Evolutionary conservation across 1,140 invertebrate genomes (phyloP).

Genomic region (Musca domestica): DNA sequence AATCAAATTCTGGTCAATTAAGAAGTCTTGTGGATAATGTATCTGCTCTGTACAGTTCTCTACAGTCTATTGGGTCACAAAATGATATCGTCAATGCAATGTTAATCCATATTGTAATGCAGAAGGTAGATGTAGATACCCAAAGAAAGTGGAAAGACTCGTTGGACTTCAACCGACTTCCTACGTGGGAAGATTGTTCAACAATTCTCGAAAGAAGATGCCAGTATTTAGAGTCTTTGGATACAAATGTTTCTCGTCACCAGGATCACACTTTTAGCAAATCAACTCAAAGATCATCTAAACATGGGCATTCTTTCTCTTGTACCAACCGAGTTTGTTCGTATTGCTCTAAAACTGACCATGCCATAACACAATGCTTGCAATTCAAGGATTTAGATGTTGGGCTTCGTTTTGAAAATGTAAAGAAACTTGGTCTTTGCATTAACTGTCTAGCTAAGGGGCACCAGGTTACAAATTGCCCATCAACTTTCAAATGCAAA

Average conservation of each 20-base stretch:
- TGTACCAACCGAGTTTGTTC: background rate
- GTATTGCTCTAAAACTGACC: background rate
- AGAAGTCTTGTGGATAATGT: background rate
- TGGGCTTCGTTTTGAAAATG: background rate
- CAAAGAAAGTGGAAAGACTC: background rate
- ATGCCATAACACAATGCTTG: background rate
- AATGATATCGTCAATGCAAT: background rate
- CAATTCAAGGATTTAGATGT: background rate
- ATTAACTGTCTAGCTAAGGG: too few relatives aligned
- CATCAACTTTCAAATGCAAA: too few relatives aligned
- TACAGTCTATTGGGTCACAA: background rate
- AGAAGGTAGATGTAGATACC: background rate
- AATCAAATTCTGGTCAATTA: background rate
- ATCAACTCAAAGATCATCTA: too few relatives aligned
- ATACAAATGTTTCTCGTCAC: background rate
- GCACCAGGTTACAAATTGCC: background rate
- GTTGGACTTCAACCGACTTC: background rate
- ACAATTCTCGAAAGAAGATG: background rate
- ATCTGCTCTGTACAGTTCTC: background rate
- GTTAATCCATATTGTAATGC: background rate
- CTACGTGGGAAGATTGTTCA: background rate
- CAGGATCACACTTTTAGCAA: background rate
- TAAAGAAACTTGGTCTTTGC: background rate
- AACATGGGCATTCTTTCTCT: background rate
- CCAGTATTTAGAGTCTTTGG: background rate